Percentiles rank a stretch among this genome's conserved stretches.
phyloP scores from a whole-genome alignment of 1,140 invertebrate species.

The Heliconius nattereri region DNA sequence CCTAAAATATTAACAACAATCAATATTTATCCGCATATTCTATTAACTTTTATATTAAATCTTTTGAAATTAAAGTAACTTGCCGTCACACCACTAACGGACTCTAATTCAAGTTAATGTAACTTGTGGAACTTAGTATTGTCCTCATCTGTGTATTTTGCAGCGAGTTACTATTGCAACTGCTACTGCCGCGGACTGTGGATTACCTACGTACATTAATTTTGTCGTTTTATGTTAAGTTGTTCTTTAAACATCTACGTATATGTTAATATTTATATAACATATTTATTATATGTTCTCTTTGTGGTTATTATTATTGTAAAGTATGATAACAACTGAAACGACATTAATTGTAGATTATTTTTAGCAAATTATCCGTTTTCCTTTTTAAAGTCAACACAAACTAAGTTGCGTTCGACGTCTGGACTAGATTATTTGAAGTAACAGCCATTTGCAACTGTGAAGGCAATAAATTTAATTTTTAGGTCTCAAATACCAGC shows the following conservation, averaged over 20 bases:
- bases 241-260: background rate
- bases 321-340: too few relatives aligned
- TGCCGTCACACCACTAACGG: background rate
- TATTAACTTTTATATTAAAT: too few relatives aligned
- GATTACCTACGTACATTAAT: background rate
- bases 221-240: background rate
- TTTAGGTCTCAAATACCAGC: conserved; percentile 5
- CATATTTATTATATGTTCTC: background rate
- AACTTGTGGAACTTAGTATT: background rate
- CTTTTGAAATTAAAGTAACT: too few relatives aligned
- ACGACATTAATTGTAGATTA: too few relatives aligned
- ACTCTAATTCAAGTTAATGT: background rate
- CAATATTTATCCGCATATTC: too few relatives aligned
- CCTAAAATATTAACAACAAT: too few relatives aligned
- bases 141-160: background rate
- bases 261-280: background rate
- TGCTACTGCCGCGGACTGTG: background rate
- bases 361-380: too few relatives aligned
- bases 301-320: background rate
- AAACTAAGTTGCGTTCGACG: too few relatives aligned
- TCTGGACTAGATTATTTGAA: background rate
- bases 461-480: conserved; percentile 2
- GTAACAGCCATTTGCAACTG: background rate
- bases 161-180: background rate
- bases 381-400: too few relatives aligned